A percentile compares a stretch with the other conserved stretches of the same genome.
Conservation (phyloP, 1,140 invertebrate genomes). For the Hypothenemus hampei region DNA sequence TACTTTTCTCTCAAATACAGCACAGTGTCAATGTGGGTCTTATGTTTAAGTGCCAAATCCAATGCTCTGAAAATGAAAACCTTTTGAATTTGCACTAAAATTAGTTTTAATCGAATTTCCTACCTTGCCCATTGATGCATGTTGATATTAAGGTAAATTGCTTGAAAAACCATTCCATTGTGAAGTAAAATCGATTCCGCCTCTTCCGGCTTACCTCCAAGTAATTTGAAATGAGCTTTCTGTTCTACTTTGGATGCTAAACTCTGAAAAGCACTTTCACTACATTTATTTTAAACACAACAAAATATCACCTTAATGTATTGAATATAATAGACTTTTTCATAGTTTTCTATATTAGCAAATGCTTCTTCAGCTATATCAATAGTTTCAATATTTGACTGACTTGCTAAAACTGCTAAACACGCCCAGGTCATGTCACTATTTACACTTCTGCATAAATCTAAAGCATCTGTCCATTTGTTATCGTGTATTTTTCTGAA, state of each 20-base stretch:
- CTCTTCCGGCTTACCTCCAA: conserved; percentile 72
- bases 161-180: conserved; percentile 68
- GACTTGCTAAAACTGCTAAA: conserved; percentile 79
- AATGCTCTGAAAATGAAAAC: conserved; percentile 58
- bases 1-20: conserved; percentile 71
- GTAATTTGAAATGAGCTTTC: conserved; percentile 73
- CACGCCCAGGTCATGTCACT: conserved; percentile 86
- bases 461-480: conserved; percentile 71
- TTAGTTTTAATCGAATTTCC: conserved; percentile 3
- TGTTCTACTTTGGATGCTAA: conserved; percentile 55
- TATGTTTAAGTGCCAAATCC: conserved; percentile 77
- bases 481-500: conserved; percentile 52
- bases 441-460: conserved; percentile 73
- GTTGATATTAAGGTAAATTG: conserved; percentile 75
- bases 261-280: conserved; percentile 40
- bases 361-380: conserved; percentile 88
- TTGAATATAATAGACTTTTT: conserved; percentile 88
- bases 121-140: conserved; percentile 83
- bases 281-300: background rate
- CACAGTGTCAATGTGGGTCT: conserved; percentile 72
- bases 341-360: conserved; percentile 82
- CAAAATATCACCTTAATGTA: conserved; percentile 63
- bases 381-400: conserved; percentile 62
- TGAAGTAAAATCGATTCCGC: conserved; percentile 80
- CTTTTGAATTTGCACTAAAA: conserved; percentile 15